These are phyloP conservation scores for Epizoanthus fatuus DNA, from an alignment of 92 coral and sea anemone genomes.

Conservation along the genomic window DNA sequence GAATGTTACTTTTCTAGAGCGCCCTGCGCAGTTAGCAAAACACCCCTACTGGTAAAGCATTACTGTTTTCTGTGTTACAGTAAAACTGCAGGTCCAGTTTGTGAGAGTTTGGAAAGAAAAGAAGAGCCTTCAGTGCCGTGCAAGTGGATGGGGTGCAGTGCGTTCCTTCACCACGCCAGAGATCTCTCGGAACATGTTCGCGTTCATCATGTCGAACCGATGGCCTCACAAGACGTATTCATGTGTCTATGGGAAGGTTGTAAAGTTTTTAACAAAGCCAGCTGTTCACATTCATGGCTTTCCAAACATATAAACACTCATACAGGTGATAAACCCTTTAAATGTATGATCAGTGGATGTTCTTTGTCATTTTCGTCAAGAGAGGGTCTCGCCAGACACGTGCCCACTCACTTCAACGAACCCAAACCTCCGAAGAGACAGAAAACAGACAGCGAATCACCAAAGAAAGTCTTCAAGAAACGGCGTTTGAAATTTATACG, in stretches of 20 bases:
- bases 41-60: not conserved
- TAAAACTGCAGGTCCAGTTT: constrained; percentile 36
- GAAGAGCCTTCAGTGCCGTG: constrained; percentile 59
- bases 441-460: constrained; percentile 80
- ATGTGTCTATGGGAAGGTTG: constrained; percentile 98
- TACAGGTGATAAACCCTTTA: constrained; percentile 97
- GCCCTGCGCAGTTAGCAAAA: not conserved
- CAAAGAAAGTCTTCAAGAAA: constrained; percentile 81
- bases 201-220: constrained; percentile 91
- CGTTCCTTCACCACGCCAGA: constrained; percentile 25
- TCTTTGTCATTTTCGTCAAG: constrained; percentile 92
- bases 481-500: constrained; percentile 79
- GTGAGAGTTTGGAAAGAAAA: constrained; percentile 8
- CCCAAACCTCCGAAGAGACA: constrained; percentile 85
- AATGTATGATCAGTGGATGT: constrained; percentile 97
- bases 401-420: constrained; percentile 96
- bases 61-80: constrained; percentile 12
- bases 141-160: constrained; percentile 82
- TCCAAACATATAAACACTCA: constrained; percentile 96
- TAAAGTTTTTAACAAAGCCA: constrained; percentile 97
- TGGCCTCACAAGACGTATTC: constrained; percentile 89
- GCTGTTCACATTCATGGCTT: constrained; percentile 98
- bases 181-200: constrained; percentile 94
- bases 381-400: constrained; percentile 97
- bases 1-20: too few species aligned